Conservation (phyloP, 2,888 invertebrate species). For the Eremobia ochroleuca region DNA sequence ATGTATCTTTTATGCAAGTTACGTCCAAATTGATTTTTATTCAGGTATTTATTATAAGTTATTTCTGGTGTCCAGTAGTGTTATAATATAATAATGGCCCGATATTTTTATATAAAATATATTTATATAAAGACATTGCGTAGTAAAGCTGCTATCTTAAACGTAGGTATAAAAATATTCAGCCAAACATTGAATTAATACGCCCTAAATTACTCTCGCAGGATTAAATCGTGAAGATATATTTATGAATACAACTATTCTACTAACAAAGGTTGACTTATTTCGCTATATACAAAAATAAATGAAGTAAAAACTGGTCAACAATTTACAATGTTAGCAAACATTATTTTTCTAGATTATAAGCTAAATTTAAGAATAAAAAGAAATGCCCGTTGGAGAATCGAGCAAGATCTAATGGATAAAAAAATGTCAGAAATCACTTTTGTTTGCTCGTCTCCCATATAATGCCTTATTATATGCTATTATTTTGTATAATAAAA, state of each 20-base stretch:
- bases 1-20: background rate
- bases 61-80: background rate
- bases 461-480: conserved; percentile 8
- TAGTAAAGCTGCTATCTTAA: conserved; percentile 5
- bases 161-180: background rate
- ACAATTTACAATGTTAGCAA: conserved; percentile 33
- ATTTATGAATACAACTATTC: conserved; percentile 30
- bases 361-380: conserved; percentile 44
- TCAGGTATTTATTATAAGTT: background rate
- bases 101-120: background rate
- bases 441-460: conserved; percentile 39
- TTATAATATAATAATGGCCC: background rate
- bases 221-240: conserved; percentile 30
- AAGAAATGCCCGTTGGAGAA: conserved; percentile 61
- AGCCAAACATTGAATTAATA: conserved; percentile 25
- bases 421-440: conserved; percentile 10
- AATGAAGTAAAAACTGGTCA: conserved; percentile 28
- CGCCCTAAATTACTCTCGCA: conserved; percentile 28
- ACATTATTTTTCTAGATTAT: conserved; percentile 28
- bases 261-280: conserved; percentile 40
- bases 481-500: conserved; percentile 25
- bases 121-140: background rate
- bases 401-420: conserved; percentile 38
- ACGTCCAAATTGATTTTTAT: background rate
- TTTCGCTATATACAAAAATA: conserved; percentile 57